Base-by-base conservation (phyloP, 2,113 vertebrate genomes). In the Cygnus atratus region DNA sequence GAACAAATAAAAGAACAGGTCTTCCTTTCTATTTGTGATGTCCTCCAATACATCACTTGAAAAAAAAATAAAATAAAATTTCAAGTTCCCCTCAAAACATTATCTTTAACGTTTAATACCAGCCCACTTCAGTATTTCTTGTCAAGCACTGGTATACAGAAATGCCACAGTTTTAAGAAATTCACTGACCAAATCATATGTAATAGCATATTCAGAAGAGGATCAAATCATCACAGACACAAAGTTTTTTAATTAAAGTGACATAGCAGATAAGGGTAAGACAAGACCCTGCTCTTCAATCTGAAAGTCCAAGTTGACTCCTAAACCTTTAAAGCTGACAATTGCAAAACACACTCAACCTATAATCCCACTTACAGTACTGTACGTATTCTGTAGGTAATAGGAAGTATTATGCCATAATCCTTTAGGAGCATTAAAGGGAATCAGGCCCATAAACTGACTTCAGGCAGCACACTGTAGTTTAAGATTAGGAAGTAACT, bases 121-220 rank as follows among this genome's bases (percentile, higher is more conserved):
- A 77, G 13, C 22, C 19, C 8, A 20, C 3, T 37, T 19, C 9
- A 44, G 2, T 4, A 0, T 4, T 35, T 41, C 79, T 41, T 37
- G 22, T 5, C 2, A 3, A 54, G 37, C 29, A 74, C 20, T 15
- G 28, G 20, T 50, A 35, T 15, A 41, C 82, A 31, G 8, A 67
- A 88, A 33, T 3, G 9, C 16, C 11, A 39, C 19, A 1, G 2
- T 5, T 4, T 10, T 33, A 78, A 5, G 29, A 84, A 75, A 61
- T 0, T 1, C 26, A 26, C 24, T 35, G 24, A 67, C 4, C 48
- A 39, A 28, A 61, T 26, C 4, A 57, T 0, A 2, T 17, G 1
- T 37, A 84, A 50, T 20, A 54, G 22, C 2, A 1, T 31, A 11
- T 22, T 55, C 63, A 61, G 24, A 59, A 62, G 18, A 48, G 4